Conservation (phyloP, 2,888 invertebrate species). For the Agrochola lota region DNA sequence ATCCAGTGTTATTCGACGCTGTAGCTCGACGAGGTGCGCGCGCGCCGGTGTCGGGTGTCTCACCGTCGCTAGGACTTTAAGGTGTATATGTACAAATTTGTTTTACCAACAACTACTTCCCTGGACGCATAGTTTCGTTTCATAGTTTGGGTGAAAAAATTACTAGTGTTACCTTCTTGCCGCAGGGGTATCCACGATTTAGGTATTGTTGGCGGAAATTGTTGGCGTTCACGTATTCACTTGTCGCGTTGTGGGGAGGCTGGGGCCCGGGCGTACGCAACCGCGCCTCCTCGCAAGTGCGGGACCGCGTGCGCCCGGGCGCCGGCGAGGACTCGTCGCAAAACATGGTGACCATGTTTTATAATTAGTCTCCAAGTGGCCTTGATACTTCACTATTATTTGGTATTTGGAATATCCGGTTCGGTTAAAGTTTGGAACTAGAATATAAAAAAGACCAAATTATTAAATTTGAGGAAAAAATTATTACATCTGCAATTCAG, state of each 20-base stretch:
- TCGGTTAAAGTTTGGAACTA: slow-evolving; percentile 89
- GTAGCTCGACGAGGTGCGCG: slow-evolving; percentile 24
- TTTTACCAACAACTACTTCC: slow-evolving; percentile 82
- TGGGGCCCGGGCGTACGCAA: slow-evolving; percentile 67
- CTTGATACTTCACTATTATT: slow-evolving; percentile 90
- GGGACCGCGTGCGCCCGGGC: slow-evolving; percentile 48
- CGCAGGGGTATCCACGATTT: slow-evolving; percentile 89
- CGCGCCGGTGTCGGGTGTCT: slow-evolving; percentile 27
- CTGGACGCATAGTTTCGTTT: slow-evolving; percentile 80
- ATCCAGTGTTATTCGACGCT: slow-evolving; percentile 61
- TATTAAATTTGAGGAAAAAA: slow-evolving; percentile 79
- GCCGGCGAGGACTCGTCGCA: slow-evolving; percentile 83
- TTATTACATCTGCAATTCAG: slow-evolving; percentile 86
- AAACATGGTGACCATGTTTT: slow-evolving; percentile 83
- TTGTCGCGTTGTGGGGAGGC: slow-evolving; percentile 68
- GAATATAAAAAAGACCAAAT: slow-evolving; percentile 89
- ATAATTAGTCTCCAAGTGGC: slow-evolving; percentile 90
- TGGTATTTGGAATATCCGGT: slow-evolving; percentile 87
- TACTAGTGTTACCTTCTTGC: slow-evolving; percentile 85
- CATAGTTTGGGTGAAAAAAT: slow-evolving; percentile 86
- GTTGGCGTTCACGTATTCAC: slow-evolving; percentile 82
- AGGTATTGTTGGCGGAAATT: slow-evolving; percentile 85
- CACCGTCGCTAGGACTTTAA: slow-evolving; percentile 69
- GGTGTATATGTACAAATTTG: slow-evolving; percentile 88
- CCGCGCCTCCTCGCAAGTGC: slow-evolving; percentile 21